A percentile compares a stretch with the other conserved stretches of the same genome.
These are phyloP conservation scores for Acleris sparsana DNA, from an alignment of 2,888 invertebrate genomes.

Conservation along the genomic window DNA sequence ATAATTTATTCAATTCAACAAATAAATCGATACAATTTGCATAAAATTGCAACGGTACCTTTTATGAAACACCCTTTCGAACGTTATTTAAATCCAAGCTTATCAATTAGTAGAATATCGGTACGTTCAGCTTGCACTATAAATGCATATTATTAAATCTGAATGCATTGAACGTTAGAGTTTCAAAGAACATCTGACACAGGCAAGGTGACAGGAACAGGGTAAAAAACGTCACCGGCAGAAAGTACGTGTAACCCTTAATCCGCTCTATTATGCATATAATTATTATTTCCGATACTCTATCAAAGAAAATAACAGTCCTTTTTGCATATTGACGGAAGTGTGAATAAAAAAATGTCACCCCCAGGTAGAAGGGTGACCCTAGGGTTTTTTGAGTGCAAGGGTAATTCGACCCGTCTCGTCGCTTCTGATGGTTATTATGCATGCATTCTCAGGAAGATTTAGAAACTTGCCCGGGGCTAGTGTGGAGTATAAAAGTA, in stretches of 20 bases:
- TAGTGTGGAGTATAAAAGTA: constrained; percentile 56
- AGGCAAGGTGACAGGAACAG: constrained; percentile 77
- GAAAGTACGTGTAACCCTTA: constrained; percentile 67
- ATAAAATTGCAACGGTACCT: constrained; percentile 48
- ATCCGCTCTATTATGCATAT: constrained; percentile 82
- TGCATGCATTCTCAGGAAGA: constrained; percentile 81
- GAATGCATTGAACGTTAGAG: constrained; percentile 57
- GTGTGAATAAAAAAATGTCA: constrained; percentile 81
- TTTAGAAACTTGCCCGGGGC: constrained; percentile 72
- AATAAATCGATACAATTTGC: constrained; percentile 41
- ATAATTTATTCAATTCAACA: constrained; percentile 33
- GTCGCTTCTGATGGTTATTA: constrained; percentile 74
- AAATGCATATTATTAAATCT: constrained; percentile 73
- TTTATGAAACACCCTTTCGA: constrained; percentile 47
- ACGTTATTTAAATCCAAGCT: constrained; percentile 48
- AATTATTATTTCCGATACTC: constrained; percentile 82
- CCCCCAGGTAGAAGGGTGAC: constrained; percentile 80
- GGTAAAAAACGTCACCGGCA: constrained; percentile 70
- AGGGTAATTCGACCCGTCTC: constrained; percentile 72
- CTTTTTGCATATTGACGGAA: constrained; percentile 82
- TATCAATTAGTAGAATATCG: constrained; percentile 67
- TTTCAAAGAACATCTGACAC: constrained; percentile 69
- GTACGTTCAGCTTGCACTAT: constrained; percentile 62
- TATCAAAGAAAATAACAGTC: constrained; percentile 81
- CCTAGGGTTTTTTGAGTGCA: constrained; percentile 66